Evolutionary conservation across 2,113 vertebrate species (phyloP), one percentile per base, ranked within the genome.

Genomic region (Chloropsis cyanopogon): DNA sequence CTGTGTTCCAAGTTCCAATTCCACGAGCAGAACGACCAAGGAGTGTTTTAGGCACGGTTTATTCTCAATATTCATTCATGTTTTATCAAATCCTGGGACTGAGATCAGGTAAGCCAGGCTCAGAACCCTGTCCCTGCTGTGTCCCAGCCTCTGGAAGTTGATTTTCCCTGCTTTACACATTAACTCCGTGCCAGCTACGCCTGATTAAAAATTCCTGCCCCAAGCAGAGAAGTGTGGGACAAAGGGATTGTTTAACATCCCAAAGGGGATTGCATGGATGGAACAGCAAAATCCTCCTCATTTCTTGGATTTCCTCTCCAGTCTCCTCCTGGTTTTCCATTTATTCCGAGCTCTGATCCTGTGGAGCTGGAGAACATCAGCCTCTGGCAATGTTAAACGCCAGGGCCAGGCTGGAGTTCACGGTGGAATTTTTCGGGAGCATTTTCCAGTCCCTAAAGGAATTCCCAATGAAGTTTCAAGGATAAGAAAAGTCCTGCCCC

Each of bases 401-500:
- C 35, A 3, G 41, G 17, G 37, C 15, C 3, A 3, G 15, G 41
- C 29, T 41, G 65, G 49, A 69, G 10, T 12, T 25, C 33, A 10
- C 24, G 2, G 12, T 1, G 61, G 71, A 35, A 50, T 31, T 12
- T 47, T 77, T 28, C 28, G 46, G 54, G 49, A 78, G 9, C 4
- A 1, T 15, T 81, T 59, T 35, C 7, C 12, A 11, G 5, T 25
- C 73, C 41, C 20, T 25, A 3, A 3, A 35, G n/a, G 39, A 81
- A 59, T 50, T 31, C 13, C 20, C 65, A n/a, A 35, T 0, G 5
- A 60, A 11, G 6, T 72, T 50, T n/a, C 16, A 8, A 0, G 5
- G 44, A 5, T 4, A 6, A 18, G 3, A 25, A 29, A 81, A 68
- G 5, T 42, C 29, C 24, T 63, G 47, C 4, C 26, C 26, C 11